Percentiles rank a stretch among this genome's conserved stretches.
Evolutionary conservation across 1,140 invertebrate species (phyloP).

Genomic region (Pseudomyrmex sp.): DNA sequence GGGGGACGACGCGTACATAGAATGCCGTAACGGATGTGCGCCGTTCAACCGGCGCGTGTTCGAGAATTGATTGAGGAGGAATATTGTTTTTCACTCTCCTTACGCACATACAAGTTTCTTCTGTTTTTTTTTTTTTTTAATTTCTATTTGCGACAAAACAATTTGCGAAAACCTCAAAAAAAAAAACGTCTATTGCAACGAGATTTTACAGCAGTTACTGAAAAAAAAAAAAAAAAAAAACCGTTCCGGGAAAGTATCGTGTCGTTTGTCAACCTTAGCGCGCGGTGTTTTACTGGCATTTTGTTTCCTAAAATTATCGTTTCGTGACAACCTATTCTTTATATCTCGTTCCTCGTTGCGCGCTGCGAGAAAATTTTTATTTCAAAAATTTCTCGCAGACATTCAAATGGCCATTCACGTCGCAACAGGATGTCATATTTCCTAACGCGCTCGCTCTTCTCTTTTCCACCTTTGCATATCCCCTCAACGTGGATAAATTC

Average conservation of each 20-base stretch:
- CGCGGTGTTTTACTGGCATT: not conserved
- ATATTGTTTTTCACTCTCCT: too few species aligned
- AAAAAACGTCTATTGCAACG: not conserved
- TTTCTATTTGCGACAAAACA: not conserved
- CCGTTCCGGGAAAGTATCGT: constrained; percentile 35
- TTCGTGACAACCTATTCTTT: not conserved
- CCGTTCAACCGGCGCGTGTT: too few species aligned
- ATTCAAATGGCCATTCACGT: constrained; percentile 17
- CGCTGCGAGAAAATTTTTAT: constrained; percentile 15
- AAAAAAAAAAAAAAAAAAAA: not conserved
- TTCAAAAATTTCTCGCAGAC: constrained; percentile 28
- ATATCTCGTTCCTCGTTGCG: not conserved
- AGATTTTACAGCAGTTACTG: constrained; percentile 19
- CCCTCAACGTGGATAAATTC: constrained; percentile 54
- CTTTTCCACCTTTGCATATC: constrained; percentile 28
- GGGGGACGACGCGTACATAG: not conserved
- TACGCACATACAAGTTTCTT: too few species aligned
- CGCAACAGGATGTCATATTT: constrained; percentile 43
- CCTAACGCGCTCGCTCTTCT: constrained; percentile 16
- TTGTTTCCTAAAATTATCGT: constrained; percentile 15
- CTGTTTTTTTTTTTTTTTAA: not conserved
- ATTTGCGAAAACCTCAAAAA: not conserved
- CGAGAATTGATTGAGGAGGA: too few species aligned
- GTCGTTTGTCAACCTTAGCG: constrained; percentile 33
- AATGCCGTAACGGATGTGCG: not conserved